Evolutionary conservation across 2,113 vertebrate species (phyloP).

Genomic region (Anser cygnoides): DNA sequence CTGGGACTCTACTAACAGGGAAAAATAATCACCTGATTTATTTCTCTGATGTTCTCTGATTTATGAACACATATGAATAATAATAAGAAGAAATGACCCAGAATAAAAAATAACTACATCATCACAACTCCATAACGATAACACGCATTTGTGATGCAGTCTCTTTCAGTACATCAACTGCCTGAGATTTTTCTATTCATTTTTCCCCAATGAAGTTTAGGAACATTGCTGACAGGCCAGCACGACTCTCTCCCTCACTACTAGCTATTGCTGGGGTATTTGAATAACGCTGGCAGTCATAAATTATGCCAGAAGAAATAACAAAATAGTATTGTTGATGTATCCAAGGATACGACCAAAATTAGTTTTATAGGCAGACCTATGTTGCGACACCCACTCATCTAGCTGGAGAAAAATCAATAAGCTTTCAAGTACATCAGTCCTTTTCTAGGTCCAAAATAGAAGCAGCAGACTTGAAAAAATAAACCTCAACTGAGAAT

Average conservation of each 20-base stretch:
- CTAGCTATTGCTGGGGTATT: neutral
- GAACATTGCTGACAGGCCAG: neutral
- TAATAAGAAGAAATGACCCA: neutral
- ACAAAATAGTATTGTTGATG: neutral
- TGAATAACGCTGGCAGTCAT: neutral
- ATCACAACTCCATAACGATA: neutral
- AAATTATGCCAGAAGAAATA: neutral
- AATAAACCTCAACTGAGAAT: neutral
- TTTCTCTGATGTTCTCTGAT: neutral
- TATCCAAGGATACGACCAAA: neutral
- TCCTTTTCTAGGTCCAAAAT: neutral
- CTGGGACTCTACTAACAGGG: neutral
- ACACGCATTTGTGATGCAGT: neutral
- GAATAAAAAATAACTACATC: neutral
- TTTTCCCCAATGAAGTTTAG: neutral
- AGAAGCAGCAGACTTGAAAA: slow-evolving; percentile 13
- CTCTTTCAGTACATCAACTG: neutral
- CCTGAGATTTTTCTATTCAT: neutral
- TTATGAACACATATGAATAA: neutral
- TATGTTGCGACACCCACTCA: neutral
- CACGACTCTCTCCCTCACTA: neutral
- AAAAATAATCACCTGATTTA: neutral
- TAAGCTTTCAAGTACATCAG: neutral
- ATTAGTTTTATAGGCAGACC: neutral
- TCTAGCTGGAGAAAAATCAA: slow-evolving; percentile 11